These are phyloP conservation scores for Ondatra zibethicus DNA, from an alignment of 2,113 vertebrate species.

Conservation along the genomic window DNA sequence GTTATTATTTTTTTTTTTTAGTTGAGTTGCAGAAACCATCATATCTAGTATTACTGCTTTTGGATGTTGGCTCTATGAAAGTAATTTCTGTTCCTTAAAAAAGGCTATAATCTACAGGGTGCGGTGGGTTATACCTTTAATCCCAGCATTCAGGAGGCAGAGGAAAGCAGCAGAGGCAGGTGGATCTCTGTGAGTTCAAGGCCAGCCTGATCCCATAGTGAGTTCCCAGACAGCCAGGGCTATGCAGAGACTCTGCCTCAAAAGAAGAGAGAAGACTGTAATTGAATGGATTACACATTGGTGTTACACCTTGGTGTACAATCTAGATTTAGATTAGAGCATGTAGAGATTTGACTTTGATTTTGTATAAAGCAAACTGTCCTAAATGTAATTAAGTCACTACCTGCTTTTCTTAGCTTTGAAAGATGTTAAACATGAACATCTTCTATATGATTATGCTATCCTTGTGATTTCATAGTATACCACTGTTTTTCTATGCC, in stretches of 20 bases:
- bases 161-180: background rate
- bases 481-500: background rate
- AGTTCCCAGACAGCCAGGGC: background rate
- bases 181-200: background rate
- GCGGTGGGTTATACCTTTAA: background rate
- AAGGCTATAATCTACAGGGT: conserved; percentile 28
- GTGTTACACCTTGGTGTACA: background rate
- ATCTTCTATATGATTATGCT: conserved; percentile 8
- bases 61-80: conserved; percentile 27
- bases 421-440: background rate
- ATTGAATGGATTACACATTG: background rate
- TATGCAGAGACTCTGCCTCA: background rate
- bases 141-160: background rate
- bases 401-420: conserved; percentile 35
- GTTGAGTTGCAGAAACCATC: conserved; percentile 35
- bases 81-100: conserved; percentile 30
- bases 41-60: background rate
- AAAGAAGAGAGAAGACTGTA: background rate
- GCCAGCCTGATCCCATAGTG: background rate
- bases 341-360: background rate
- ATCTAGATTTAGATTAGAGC: conserved; percentile 22
- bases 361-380: conserved; percentile 48
- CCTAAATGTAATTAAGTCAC: background rate
- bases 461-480: background rate
- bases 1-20: conserved; percentile 29